Evolutionary conservation across 1,140 invertebrate genomes (phyloP), one percentile per base, ranked within the genome.

Genomic region (Macrocentrus cingulum): DNA sequence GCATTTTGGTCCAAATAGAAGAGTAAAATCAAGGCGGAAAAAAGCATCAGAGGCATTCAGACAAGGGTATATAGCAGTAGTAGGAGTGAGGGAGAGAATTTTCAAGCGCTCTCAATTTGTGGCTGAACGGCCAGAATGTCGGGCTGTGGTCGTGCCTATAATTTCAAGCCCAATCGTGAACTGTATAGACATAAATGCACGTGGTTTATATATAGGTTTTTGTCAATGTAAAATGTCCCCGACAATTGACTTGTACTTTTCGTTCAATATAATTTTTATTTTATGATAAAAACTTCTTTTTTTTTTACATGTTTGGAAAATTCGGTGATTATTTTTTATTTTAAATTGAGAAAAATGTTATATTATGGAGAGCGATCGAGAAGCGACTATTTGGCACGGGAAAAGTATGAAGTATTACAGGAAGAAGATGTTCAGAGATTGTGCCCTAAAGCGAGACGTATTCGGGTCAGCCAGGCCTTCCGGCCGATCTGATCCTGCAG

Each of bases 351-450:
- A n/a, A n/a, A n/a, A n/a, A n/a, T n/a, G n/a, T 15, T n/a, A 39
- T 13, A 44, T 18, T 44, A 44, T 44, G 16, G 1, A 7, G 1
- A 0, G 18, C 8, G 13, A 39, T 39, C 36, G 13, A 9, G n/a
- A 20, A 22, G 19, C n/a, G 15, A 5, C 36, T 46, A 29, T 44
- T 56, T 56, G 53, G 53, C 53, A 56, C 53, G 44, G 64, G 67
- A 65, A 72, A 71, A 66, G 72, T 65, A 65, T 66, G 65, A 68
- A 66, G 66, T 67, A 72, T 73, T 73, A 75, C 71, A 61, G 68
- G 67, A 59, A 68, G 65, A 76, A 76, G 69, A 76, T 74, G 72
- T 75, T 76, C 70, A 66, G 66, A 74, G 71, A 76, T 74, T 74
- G 69, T 71, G 70, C 68, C 70, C 66, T 50, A 53, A 54, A 60